Evolutionary conservation across 2,888 invertebrate genomes (phyloP).

Genomic region (Drosophila nigritarsus): DNA sequence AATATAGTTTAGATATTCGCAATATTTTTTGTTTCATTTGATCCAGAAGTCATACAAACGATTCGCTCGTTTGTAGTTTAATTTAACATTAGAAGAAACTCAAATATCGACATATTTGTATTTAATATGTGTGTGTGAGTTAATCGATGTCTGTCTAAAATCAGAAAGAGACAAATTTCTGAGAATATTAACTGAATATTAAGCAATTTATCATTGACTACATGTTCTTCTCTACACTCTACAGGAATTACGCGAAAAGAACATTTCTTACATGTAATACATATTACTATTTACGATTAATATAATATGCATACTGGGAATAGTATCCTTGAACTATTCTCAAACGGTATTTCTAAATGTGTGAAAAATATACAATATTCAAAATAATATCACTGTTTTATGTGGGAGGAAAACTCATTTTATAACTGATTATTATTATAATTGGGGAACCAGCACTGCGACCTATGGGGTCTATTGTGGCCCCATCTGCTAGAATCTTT

Average conservation of each 20-base stretch:
- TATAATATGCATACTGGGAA: constrained; percentile 25
- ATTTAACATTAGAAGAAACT: background rate
- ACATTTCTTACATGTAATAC: constrained; percentile 33
- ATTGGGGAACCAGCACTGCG: too few species aligned
- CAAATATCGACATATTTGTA: constrained; percentile 13
- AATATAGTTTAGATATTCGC: constrained; percentile 20
- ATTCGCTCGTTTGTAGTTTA: background rate
- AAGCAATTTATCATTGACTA: constrained; percentile 42
- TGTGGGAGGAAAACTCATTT: background rate
- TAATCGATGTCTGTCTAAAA: background rate
- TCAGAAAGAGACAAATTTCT: constrained; percentile 1
- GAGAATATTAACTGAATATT: constrained; percentile 24
- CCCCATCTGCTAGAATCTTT: too few species aligned
- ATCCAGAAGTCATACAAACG: background rate
- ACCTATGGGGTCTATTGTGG: too few species aligned
- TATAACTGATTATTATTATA: background rate
- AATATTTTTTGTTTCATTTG: constrained; percentile 9
- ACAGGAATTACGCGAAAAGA: constrained; percentile 7
- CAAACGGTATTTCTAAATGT: constrained; percentile 60
- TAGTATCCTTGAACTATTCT: constrained; percentile 34
- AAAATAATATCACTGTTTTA: background rate
- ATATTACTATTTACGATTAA: constrained; percentile 43
- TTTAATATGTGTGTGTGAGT: background rate
- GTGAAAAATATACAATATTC: constrained; percentile 43
- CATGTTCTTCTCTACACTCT: constrained; percentile 1